Base-by-base conservation (phyloP, 1,140 invertebrate species). In the Tetramorium parvispinum region DNA sequence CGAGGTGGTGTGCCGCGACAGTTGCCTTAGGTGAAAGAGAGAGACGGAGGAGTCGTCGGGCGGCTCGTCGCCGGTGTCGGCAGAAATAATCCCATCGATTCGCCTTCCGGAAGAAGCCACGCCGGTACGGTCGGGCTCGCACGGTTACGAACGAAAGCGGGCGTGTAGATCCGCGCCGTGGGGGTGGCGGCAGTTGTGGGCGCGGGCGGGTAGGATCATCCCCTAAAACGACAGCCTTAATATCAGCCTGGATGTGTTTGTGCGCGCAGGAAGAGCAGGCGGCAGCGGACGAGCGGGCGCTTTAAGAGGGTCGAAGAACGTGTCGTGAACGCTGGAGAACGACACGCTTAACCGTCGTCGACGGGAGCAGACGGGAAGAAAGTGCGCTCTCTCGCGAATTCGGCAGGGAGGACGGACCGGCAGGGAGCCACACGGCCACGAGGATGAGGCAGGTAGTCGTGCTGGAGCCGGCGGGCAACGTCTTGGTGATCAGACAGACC, bases 371-470 rank as follows among this genome's bases (percentile, higher is more conserved):
- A 66, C 85, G 81, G 77, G 51, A 85, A 61, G 76, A 82, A 65
- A 71, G 66, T 13, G 65, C 79, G 57, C 75, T 85, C 83, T 89
- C 88, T 88, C 68, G 68, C 40, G 32, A 32, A 73, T 73, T 21
- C 51, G 68, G 13, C 53, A 32, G 32, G 32, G 79, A 59, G 68
- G 27, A 7, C 13, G 37, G 68, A 49, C 18, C n/a, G 16, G 10
- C 46, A 4, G 21, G 7, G 21, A 40, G 37, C 27, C 65, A 49
- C 49, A 27, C 85, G 57, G 32, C 32, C 32, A 57, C 46, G 57
- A 91, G 88, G 86, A 95, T 95, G 94, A 93, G 94, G 92, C 94
- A 95, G 86, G 94, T 95, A 86, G 94, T 95, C 75, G 94, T 95
- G 76, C 87, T 95, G 68, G 94, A 95, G 94, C 94, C 94, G 86